These are phyloP conservation scores for Cinclus cinclus DNA, from an alignment of 2,113 vertebrate species.

Conservation along the genomic window DNA sequence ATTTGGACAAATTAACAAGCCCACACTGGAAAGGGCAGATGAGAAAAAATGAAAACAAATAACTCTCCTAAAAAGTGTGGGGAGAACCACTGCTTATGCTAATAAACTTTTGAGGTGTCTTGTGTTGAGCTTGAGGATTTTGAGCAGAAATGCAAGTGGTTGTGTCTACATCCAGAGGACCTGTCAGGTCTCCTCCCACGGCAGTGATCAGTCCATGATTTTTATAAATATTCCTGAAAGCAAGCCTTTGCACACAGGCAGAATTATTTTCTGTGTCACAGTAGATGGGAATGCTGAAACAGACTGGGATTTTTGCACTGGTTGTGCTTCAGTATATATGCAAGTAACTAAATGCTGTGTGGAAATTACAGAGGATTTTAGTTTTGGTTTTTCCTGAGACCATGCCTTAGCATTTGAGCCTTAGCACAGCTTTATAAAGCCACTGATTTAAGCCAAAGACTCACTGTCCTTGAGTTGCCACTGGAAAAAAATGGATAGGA, in stretches of 20 bases:
- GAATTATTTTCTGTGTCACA: not conserved
- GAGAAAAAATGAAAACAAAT: not conserved
- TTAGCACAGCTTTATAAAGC: not conserved
- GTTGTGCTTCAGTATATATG: not conserved
- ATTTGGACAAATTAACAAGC: not conserved
- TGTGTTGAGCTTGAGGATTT: not conserved
- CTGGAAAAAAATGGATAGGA: not conserved
- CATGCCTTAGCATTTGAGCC: not conserved
- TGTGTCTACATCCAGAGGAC: not conserved
- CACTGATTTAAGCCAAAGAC: fast-evolving
- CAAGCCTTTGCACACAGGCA: not conserved
- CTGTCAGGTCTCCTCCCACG: not conserved
- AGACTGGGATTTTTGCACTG: not conserved
- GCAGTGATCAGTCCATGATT: not conserved
- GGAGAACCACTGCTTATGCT: not conserved
- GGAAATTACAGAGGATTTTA: not conserved
- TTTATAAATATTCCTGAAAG: not conserved
- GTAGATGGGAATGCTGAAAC: not conserved
- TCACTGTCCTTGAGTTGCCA: not conserved
- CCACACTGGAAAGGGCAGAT: not conserved
- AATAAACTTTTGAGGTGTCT: not conserved
- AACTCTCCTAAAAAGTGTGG: not conserved
- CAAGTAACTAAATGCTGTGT: not conserved
- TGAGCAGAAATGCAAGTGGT: not conserved
- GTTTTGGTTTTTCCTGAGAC: not conserved